Conservation (phyloP, 2,797 vertebrate genomes). For the Psittacula echo region DNA sequence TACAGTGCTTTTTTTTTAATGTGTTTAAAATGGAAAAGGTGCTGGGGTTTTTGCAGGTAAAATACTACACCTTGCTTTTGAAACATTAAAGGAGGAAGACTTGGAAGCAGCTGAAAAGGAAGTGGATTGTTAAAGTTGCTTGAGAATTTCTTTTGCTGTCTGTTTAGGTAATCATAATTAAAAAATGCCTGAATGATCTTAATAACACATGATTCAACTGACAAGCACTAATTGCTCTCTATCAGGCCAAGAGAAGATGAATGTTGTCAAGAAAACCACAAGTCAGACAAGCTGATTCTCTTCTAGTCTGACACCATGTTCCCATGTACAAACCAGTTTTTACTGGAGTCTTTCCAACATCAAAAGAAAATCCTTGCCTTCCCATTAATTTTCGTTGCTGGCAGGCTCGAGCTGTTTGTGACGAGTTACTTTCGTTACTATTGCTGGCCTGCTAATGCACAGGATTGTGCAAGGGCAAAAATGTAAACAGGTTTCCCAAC, state of each 20-base stretch:
- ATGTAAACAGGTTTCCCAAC: conserved; percentile 72
- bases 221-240: conserved; percentile 87
- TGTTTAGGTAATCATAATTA: conserved; percentile 85
- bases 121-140: conserved; percentile 81
- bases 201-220: conserved; percentile 87
- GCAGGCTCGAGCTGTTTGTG: conserved; percentile 72
- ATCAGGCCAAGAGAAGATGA: conserved; percentile 86
- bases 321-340: conserved; percentile 93
- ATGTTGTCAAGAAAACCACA: conserved; percentile 90
- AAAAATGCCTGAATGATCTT: conserved; percentile 87
- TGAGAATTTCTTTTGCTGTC: conserved; percentile 80
- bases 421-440: conserved; percentile 60
- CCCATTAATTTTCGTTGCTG: conserved; percentile 75
- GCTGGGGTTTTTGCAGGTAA: conserved; percentile 20
- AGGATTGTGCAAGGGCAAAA: conserved; percentile 65
- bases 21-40: background rate
- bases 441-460: conserved; percentile 35
- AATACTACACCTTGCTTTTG: conserved; percentile 32
- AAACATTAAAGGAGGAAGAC: conserved; percentile 51
- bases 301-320: conserved; percentile 89
- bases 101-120: conserved; percentile 78
- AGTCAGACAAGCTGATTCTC: conserved; percentile 89
- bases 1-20: background rate
- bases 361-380: conserved; percentile 81
- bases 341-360: conserved; percentile 88